A percentile compares a stretch with the other conserved stretches of the same genome.
Conservation (phyloP, 2,797 vertebrate species). For the Argyrosomus regius region DNA sequence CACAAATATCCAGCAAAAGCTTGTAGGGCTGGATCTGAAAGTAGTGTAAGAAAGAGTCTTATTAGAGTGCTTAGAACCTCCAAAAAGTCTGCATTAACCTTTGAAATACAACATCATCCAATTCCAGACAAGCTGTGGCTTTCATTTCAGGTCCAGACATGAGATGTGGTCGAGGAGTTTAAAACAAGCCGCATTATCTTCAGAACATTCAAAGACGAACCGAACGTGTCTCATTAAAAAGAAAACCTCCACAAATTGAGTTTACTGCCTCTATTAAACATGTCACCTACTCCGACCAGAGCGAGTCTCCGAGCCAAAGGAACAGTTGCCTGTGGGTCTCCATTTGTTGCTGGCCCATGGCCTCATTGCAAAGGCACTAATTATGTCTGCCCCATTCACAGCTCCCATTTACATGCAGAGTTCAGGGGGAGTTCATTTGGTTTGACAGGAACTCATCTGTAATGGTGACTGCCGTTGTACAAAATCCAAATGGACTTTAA, state of each 20-base stretch:
- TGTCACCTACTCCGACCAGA: not conserved
- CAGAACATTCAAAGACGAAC: not conserved
- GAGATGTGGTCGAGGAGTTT: not conserved
- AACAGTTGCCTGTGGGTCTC: not conserved
- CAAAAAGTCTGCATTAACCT: not conserved
- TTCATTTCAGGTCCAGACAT: not conserved
- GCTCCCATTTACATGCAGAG: not conserved
- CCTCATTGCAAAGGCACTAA: slow-evolving; percentile 13
- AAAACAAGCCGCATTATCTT: not conserved
- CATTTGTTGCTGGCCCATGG: not conserved
- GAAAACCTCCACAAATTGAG: not conserved
- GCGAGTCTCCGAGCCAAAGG: not conserved
- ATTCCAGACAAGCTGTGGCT: not conserved
- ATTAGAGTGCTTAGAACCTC: not conserved
- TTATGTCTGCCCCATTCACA: not conserved
- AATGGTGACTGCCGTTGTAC: not conserved
- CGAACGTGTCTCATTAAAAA: not conserved
- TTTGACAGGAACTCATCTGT: slow-evolving; percentile 2
- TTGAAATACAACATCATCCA: not conserved
- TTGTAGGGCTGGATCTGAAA: not conserved
- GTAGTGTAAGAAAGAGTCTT: not conserved
- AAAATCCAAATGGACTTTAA: slow-evolving; percentile 12
- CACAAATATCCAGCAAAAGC: too few relatives aligned
- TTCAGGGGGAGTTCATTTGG: not conserved
- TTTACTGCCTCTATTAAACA: not conserved